phyloP scores from a whole-genome alignment of 2,888 invertebrate species.

The Hartigia nigra region DNA sequence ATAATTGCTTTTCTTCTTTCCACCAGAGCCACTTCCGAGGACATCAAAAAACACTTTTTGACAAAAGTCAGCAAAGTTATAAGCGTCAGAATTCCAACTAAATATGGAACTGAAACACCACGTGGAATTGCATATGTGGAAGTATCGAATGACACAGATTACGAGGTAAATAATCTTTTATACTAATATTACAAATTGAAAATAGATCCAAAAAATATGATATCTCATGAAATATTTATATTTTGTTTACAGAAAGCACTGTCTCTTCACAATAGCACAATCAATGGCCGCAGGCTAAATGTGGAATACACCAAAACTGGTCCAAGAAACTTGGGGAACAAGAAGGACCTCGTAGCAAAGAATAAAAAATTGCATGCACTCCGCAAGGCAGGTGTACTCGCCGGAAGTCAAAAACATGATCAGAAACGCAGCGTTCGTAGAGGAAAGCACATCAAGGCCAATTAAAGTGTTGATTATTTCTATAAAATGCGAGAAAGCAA shows the following conservation, averaged over 20 bases:
- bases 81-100: conserved; percentile 62
- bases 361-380: conserved; percentile 66
- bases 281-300: conserved; percentile 64
- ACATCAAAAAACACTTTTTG: conserved; percentile 65
- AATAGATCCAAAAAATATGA: neutral
- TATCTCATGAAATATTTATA: conserved; percentile 2
- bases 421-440: conserved; percentile 53
- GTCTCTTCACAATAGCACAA: conserved; percentile 61
- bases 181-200: conserved; percentile 1
- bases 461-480: conserved; percentile 6
- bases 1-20: conserved; percentile 1
- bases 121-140: conserved; percentile 67
- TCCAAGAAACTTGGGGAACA: conserved; percentile 56
- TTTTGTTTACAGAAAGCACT: conserved; percentile 64
- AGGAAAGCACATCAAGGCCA: conserved; percentile 14
- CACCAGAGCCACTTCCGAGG: conserved; percentile 56
- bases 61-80: conserved; percentile 61
- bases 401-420: conserved; percentile 56
- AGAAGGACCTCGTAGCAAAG: conserved; percentile 58
- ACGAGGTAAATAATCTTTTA: conserved; percentile 58
- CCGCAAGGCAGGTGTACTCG: conserved; percentile 61
- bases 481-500: neutral
- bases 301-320: conserved; percentile 64
- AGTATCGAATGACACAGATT: conserved; percentile 60
- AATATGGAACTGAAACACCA: conserved; percentile 50